Base-by-base conservation (phyloP, 2,113 vertebrate genomes). In the Hepsetus odoe region DNA sequence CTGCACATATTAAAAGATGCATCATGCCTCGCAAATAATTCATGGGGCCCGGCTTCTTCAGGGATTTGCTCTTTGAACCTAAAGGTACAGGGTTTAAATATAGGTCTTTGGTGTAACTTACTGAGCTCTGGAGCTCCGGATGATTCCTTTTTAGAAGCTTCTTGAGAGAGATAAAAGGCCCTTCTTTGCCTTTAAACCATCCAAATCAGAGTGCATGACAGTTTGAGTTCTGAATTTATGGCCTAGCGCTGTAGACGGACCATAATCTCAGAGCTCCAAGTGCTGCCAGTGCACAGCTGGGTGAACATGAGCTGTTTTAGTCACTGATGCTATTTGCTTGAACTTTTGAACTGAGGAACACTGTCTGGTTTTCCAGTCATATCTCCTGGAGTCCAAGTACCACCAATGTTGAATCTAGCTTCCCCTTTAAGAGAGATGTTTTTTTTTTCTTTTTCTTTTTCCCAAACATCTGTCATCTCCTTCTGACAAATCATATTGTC, bases 1-100 rank as follows among this genome's bases (percentile, higher is more conserved):
- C 92, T 95, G 95, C 93, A 96, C 94, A 94, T 90, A 95, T 97
- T 95, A 95, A 92, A 96, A 93, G 91, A 93, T 92, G 90, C 91
- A 92, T 92, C 90, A 88, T 90, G 89, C 87, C 87, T 91, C 70
- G 78, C 89, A 92, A 91, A 92, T 93, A 91, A 93, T 92, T 92
- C 76, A 92, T 90, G 88, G 82, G 76, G 38, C 73, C 82, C 73
- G 72, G 75, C 86, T 88, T 87, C 84, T 80, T 76, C 80, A 80
- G 90, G 89, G 85, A 88, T 91, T 72, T 84, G 89, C 84, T 88
- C 88, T 89, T 90, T 93, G 90, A 92, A 90, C 91, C 90, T 90
- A 83, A 91, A 89, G 81, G 79, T 80, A 88, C 84, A 91, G 64
- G 83, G 82, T 90, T 89, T 90, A 88, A 93, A 92, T 85, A 82